Conservation (phyloP, 2,797 vertebrate species). For the Pseudochirops corinnae region DNA sequence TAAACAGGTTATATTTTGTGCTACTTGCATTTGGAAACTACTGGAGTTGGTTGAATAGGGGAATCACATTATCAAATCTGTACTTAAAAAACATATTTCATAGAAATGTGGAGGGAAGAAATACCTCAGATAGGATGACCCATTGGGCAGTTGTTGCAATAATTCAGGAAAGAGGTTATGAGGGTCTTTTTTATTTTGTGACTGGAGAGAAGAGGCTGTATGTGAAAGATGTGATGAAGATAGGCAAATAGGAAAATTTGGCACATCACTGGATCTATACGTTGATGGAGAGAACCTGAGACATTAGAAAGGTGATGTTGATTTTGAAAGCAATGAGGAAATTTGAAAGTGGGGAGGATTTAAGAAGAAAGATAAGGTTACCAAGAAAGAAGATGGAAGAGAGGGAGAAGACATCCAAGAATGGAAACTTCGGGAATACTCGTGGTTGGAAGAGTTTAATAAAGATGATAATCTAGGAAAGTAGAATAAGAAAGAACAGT, state of each 20-base stretch:
- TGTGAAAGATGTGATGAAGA: not conserved
- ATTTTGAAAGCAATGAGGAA: not conserved
- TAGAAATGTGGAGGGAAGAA: not conserved
- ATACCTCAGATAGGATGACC: not conserved
- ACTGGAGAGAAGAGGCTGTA: not conserved
- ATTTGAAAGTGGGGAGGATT: not conserved
- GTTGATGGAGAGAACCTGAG: not conserved
- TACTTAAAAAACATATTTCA: not conserved
- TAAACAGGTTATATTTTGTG: not conserved
- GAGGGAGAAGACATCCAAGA: not conserved
- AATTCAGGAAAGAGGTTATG: not conserved
- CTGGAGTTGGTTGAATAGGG: not conserved
- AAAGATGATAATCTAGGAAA: not conserved
- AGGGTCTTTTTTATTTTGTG: not conserved
- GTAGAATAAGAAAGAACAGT: not conserved
- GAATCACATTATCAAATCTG: not conserved
- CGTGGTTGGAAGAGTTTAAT: not conserved
- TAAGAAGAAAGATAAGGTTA: not conserved
- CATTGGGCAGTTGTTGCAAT: not conserved
- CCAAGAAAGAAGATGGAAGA: not conserved
- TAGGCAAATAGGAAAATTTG: not conserved
- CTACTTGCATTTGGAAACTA: not conserved
- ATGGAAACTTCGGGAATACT: not conserved
- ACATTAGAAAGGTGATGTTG: not conserved
- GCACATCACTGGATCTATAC: not conserved